These are phyloP conservation scores for Hirtodrosophila trivittata DNA, from an alignment of 2,888 invertebrate species.

Conservation along the genomic window DNA sequence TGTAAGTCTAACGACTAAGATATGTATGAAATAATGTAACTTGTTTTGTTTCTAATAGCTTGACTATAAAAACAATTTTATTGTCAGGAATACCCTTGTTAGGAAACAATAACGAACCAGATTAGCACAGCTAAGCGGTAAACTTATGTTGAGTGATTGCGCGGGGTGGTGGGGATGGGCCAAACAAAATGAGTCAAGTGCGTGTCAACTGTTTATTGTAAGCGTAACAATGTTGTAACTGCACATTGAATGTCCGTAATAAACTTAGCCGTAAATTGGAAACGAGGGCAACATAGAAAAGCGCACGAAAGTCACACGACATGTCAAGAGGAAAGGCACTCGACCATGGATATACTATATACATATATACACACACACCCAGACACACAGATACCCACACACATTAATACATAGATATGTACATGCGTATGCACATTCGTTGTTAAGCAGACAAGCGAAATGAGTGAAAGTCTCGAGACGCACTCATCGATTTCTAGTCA, in stretches of 20 bases:
- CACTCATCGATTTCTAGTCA: constrained; percentile 36
- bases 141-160: neutral
- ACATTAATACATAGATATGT: no score
- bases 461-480: constrained; percentile 37
- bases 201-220: constrained; percentile 33
- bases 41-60: no score
- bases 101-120: neutral
- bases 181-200: constrained; percentile 36
- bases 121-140: neutral
- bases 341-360: neutral
- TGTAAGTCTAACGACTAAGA: no score
- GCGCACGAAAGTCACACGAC: constrained; percentile 20
- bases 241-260: constrained; percentile 19
- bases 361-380: neutral
- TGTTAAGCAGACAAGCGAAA: constrained; percentile 8
- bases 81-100: neutral
- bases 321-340: constrained; percentile 22
- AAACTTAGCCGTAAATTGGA: constrained; percentile 22
- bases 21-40: no score
- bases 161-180: neutral
- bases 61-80: no score
- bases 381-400: no score
- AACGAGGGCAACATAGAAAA: constrained; percentile 28
- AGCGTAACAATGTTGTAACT: constrained; percentile 30
- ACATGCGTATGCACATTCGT: neutral